Evolutionary conservation across 92 coral and sea anemone species (phyloP), one percentile per base, ranked within the genome.

Genomic region (Plumapathes pennacea): DNA sequence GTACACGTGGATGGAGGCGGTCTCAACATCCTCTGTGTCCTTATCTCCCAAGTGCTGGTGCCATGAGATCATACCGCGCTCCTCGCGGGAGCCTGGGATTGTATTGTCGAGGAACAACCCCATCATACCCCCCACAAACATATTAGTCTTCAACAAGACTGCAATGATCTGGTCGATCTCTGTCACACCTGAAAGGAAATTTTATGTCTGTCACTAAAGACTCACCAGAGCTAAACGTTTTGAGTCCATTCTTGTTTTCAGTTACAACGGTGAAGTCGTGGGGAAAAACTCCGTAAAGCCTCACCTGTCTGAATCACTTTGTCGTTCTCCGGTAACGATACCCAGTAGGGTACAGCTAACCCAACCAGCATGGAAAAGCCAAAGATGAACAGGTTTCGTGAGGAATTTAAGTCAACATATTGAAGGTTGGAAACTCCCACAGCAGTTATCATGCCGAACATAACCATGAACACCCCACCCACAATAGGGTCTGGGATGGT

Each of bases 401-500:
- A 78, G 3, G 97, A 90, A 55, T 90, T 90, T 69, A 90, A 53
- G 53, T 90, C 90, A 19, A 81, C 90, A 33, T 77, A 90, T 88
- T 90, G 97, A 17, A 90, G 80, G 40, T 87, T 90, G 21, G 97
- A 90, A 22, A 90, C 57, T 0, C 97, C 95, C 11, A 90, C 97
- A 10, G 97, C 95, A 2, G 95, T 68, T 25, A 90, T 69, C 76
- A 90, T 90, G 25, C 97, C 89, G 36, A 90, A 90, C 90, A 90
- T 82, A 10, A 88, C 73, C 57, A 90, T 82, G 65, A 90, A 90
- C 13, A 90, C 85, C 0, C 97, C 97, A 11, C 97, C 97, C 3
- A 90, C 84, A 12, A 90, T 90, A 27, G 97, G 97, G 22, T 90
- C 85, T 22, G 97, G 97, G 44, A 90, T 90, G 4, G 95, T 90